Conservation (phyloP, 2,888 invertebrate species). For the Drosophila ezoana region DNA sequence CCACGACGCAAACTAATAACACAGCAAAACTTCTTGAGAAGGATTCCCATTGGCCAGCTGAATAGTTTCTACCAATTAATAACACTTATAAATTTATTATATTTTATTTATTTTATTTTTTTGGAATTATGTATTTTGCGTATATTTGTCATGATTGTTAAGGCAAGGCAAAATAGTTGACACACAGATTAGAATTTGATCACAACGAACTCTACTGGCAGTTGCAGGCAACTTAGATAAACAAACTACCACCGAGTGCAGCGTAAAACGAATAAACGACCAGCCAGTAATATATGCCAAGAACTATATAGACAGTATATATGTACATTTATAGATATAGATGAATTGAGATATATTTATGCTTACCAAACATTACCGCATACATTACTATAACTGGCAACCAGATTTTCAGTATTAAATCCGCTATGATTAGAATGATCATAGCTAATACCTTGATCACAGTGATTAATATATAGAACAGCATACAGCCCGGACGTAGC, state of each 20-base stretch:
- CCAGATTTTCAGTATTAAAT: conserved; percentile 11
- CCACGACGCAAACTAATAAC: conserved; percentile 40
- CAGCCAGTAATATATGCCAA: conserved; percentile 57
- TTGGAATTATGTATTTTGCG: conserved; percentile 10
- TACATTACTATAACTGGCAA: conserved; percentile 21
- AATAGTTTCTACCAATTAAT: neutral
- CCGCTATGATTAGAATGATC: conserved; percentile 45
- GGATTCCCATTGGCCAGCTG: neutral
- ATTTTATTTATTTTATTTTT: conserved; percentile 2
- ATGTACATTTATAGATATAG: neutral
- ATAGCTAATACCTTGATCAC: conserved; percentile 38
- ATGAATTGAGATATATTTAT: neutral
- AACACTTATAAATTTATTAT: conserved; percentile 1
- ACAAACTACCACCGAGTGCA: conserved; percentile 64
- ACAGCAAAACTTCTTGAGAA: conserved; percentile 29
- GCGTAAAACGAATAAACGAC: conserved; percentile 73
- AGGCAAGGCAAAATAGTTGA: conserved; percentile 28
- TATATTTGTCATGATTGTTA: conserved; percentile 37
- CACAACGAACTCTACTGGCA: conserved; percentile 9
- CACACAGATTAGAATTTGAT: conserved; percentile 41
- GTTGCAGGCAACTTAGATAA: conserved; percentile 41
- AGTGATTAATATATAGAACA: conserved; percentile 36
- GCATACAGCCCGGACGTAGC: conserved; percentile 41
- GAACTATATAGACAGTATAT: conserved; percentile 22
- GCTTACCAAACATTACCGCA: conserved; percentile 41